These are phyloP conservation scores for Chirona hameri DNA, from an alignment of 2,888 invertebrate genomes.

Conservation along the genomic window DNA sequence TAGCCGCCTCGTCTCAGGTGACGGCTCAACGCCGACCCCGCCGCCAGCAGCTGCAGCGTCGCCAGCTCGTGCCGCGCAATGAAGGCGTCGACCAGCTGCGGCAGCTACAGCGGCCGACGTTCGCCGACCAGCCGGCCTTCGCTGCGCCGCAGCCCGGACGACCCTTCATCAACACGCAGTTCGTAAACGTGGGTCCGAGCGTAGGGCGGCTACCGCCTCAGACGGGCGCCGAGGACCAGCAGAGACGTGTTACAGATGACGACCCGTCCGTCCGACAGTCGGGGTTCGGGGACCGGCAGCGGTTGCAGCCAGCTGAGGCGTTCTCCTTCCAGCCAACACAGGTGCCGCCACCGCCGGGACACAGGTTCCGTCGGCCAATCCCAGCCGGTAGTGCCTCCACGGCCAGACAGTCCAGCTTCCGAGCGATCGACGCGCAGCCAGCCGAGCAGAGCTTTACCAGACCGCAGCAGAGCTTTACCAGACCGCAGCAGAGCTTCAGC, in stretches of 20 bases:
- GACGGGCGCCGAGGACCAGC: no score
- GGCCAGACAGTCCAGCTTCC: not conserved
- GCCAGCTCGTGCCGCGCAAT: constrained; percentile 64
- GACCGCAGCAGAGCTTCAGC: no score
- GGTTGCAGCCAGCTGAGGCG: not conserved
- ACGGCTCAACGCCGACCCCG: constrained; percentile 69
- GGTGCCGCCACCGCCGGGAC: no score
- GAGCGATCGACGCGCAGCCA: no score
- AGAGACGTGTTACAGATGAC: not conserved
- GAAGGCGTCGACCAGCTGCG: constrained; percentile 73
- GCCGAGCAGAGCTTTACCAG: no score
- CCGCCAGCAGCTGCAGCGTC: constrained; percentile 75
- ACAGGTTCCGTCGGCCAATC: no score
- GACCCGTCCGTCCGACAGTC: not conserved
- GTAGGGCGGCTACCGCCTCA: not conserved
- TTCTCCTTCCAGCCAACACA: no score
- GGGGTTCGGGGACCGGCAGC: not conserved
- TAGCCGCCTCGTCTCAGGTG: constrained; percentile 47
- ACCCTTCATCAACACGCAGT: constrained; percentile 4
- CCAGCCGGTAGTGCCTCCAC: not conserved
- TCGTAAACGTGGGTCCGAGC: not conserved
- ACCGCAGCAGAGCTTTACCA: no score
- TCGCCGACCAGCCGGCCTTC: constrained; percentile 75
- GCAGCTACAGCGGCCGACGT: constrained; percentile 62
- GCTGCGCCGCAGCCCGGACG: constrained; percentile 88